Percentiles rank a stretch among this genome's conserved stretches.
These are phyloP conservation scores for Vanacampus margaritifer DNA, from an alignment of 2,113 vertebrate species.

Conservation along the genomic window DNA sequence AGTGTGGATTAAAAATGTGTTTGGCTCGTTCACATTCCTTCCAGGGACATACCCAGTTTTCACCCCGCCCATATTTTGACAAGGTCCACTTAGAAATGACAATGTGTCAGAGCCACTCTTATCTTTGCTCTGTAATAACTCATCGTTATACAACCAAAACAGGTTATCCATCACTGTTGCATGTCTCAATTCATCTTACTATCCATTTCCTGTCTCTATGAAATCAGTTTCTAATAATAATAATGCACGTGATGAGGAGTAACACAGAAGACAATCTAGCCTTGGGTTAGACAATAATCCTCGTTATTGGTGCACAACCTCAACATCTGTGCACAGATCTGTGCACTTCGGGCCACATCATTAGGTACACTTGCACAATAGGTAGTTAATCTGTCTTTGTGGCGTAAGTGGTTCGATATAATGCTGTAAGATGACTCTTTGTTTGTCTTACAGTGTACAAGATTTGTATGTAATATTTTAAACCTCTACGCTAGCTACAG, in stretches of 20 bases:
- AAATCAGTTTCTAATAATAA: background rate
- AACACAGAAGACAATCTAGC: conserved; percentile 13
- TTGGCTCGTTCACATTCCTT: conserved; percentile 32
- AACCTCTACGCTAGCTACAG: background rate
- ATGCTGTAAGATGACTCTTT: background rate
- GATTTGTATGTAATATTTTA: background rate
- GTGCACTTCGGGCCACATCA: too few species aligned
- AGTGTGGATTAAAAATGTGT: conserved; percentile 36
- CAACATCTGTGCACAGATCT: conserved; percentile 42
- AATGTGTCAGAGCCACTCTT: background rate
- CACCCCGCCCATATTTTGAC: background rate
- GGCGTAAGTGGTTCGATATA: too few species aligned
- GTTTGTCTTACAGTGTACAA: background rate
- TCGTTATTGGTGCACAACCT: conserved; percentile 22
- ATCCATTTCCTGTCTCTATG: background rate
- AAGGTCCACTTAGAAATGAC: background rate
- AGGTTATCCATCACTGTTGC: background rate
- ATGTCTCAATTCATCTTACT: background rate
- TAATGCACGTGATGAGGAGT: background rate
- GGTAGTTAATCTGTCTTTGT: too few species aligned
- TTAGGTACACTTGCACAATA: conserved; percentile 23
- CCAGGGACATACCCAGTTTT: conserved; percentile 27
- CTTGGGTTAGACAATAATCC: conserved; percentile 29
- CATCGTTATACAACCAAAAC: background rate
- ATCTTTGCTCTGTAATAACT: background rate